Evolutionary conservation across 2,888 invertebrate species (phyloP), one percentile per base, ranked within the genome.

Genomic region (Emmelina monodactyla): DNA sequence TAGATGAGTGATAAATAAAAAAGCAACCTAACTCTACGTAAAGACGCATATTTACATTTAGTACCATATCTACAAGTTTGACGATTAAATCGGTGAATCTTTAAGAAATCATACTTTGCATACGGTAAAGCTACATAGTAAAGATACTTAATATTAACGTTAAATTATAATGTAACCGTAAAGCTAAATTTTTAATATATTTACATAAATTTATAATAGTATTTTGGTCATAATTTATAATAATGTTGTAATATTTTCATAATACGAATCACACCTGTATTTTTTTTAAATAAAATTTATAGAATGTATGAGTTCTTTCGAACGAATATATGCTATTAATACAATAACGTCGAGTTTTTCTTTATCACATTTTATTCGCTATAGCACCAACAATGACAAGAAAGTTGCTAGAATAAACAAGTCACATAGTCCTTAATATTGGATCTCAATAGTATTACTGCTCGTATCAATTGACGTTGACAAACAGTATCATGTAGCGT

Each of bases 201-300:
- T 64, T 73, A 70, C 71, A 65, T 62, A 63, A 66, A 68, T 71
- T 71, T 69, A 41, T 28, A 38, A 68, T 71, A 65, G 53, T 57
- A 47, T 68, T 71, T 71, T 72, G 72, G 71, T n/a, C 65, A 60
- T 67, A 29, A 69, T 75, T 71, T 75, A 64, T 46, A n/a, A n/a
- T n/a, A 41, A 71, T 69, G 61, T 66, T 63, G 64, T 71, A 61
- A 68, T 73, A 69, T 73, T 72, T 65, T 68, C 67, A 64, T 72
- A 67, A 64, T 69, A 70, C 70, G 64, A 66, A 65, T 72, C 62
- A 69, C 65, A 59, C 55, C 64, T 70, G 69, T 69, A 66, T 66
- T 67, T 65, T n/a, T n/a, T 68, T 72, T 60, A 64, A 65, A 64
- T 61, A 60, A 29, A 14, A 13, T 14, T 29, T 69, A 65, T 78